These are phyloP conservation scores for Drosophila mayaguana DNA, from an alignment of 2,888 invertebrate genomes.

Conservation along the genomic window DNA sequence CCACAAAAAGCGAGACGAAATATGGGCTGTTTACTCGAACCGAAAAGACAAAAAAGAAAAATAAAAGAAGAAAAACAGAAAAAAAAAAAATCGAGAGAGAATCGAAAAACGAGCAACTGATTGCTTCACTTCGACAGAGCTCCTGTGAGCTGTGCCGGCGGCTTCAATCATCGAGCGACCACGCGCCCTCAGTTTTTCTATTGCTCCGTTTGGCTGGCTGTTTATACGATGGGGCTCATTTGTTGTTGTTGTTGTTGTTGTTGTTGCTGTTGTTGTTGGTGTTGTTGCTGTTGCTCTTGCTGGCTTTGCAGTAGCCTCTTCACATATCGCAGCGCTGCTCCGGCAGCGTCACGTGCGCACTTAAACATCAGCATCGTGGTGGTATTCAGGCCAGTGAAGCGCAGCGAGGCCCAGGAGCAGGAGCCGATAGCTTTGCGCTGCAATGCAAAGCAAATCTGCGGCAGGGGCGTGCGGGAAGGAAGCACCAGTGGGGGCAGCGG, in stretches of 20 bases:
- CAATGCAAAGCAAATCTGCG: constrained; percentile 28
- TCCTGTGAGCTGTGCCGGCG: constrained; percentile 2
- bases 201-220: not conserved
- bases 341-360: constrained; percentile 71
- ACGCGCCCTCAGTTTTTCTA: not conserved
- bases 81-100: no score
- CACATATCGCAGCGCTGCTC: constrained; percentile 26
- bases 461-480: no score
- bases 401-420: constrained; percentile 39
- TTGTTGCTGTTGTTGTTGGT: constrained; percentile 10
- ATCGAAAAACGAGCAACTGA: constrained; percentile 39
- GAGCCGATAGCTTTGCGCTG: constrained; percentile 18
- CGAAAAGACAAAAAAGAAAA: not conserved
- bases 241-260: not conserved
- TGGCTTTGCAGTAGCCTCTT: constrained; percentile 29
- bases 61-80: no score
- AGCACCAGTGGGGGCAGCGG: not conserved
- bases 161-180: constrained; percentile 8
- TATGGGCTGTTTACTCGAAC: constrained; percentile 30
- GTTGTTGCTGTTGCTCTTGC: constrained; percentile 7
- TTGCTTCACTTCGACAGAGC: constrained; percentile 58
- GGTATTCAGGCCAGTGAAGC: constrained; percentile 70
- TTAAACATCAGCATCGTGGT: constrained; percentile 72
- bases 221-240: constrained; percentile 5
- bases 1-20: constrained; percentile 24